phyloP scores from a whole-genome alignment of 2,888 invertebrate species.

The Zeuzera pyrina region DNA sequence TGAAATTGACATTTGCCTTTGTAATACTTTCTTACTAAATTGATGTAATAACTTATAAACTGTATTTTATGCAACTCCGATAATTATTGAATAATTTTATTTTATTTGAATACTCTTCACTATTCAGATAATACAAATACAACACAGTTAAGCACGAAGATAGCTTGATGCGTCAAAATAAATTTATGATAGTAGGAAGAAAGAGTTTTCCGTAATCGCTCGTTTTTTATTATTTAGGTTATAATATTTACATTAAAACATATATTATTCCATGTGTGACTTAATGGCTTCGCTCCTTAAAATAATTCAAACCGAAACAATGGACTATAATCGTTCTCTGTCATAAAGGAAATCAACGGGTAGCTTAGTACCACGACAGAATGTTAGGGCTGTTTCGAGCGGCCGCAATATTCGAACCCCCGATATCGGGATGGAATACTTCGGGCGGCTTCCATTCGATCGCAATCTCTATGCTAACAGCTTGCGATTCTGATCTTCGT shows the following conservation, averaged over 20 bases:
- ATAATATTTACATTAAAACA: too few relatives aligned
- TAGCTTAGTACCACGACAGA: constrained; percentile 43
- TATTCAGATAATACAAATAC: too few relatives aligned
- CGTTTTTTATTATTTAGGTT: too few relatives aligned
- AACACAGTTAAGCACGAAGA: too few relatives aligned
- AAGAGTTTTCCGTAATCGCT: too few relatives aligned
- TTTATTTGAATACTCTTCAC: too few relatives aligned
- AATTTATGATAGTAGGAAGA: too few relatives aligned
- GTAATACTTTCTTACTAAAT: constrained; percentile 5
- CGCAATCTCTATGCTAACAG: constrained; percentile 73
- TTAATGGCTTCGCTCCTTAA: not conserved
- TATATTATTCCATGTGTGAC: not conserved
- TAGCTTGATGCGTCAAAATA: too few relatives aligned
- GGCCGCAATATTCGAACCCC: constrained; percentile 63
- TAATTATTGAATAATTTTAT: too few relatives aligned
- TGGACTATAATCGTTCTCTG: constrained; percentile 26
- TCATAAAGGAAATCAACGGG: constrained; percentile 52
- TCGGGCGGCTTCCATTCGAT: constrained; percentile 66
- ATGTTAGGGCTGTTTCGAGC: constrained; percentile 58
- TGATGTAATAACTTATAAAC: too few relatives aligned
- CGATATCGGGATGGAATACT: constrained; percentile 67
- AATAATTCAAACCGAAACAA: not conserved
- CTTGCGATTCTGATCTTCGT: constrained; percentile 73
- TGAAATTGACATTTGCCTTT: constrained; percentile 39
- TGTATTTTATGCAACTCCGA: too few relatives aligned